Conservation (phyloP, 2,888 invertebrate genomes). For the Conops quadrifasciatus region DNA sequence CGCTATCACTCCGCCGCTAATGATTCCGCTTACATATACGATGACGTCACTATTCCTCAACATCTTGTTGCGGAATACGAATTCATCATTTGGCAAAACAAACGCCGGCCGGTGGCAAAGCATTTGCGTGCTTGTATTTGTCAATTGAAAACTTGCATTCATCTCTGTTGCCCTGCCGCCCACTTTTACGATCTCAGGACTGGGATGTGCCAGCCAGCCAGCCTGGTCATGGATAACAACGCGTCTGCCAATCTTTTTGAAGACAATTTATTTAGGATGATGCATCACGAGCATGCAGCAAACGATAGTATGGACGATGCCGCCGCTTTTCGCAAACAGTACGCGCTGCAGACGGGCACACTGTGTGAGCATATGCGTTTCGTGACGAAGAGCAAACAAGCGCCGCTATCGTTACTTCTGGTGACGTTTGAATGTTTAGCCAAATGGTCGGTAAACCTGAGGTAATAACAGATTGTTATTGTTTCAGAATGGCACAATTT, state of each 20-base stretch:
- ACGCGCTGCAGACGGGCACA: conserved; percentile 49
- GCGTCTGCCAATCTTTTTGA: neutral
- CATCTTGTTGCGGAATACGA: conserved; percentile 55
- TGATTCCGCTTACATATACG: conserved; percentile 51
- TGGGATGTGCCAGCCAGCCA: conserved; percentile 43
- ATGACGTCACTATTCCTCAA: conserved; percentile 55
- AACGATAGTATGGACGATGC: no score
- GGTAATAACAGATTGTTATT: neutral
- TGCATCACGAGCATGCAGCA: no score
- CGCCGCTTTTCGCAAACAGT: conserved; percentile 38
- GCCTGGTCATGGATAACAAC: neutral
- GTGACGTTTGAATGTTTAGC: conserved; percentile 15
- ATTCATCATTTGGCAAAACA: conserved; percentile 51
- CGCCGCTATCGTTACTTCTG: conserved; percentile 40
- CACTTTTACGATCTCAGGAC: conserved; percentile 48
- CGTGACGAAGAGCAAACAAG: conserved; percentile 43
- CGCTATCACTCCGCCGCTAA: conserved; percentile 44
- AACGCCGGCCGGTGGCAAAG: conserved; percentile 49
- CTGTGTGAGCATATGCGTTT: conserved; percentile 55
- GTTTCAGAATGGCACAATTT: conserved; percentile 53
- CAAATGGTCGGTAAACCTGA: neutral
- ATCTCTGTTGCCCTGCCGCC: conserved; percentile 58
- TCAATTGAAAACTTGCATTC: conserved; percentile 56
- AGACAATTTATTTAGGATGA: no score
- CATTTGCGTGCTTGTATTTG: conserved; percentile 62